These are phyloP conservation scores for Acanthopleura granulata DNA, from an alignment of 2,888 invertebrate species.

Conservation along the genomic window DNA sequence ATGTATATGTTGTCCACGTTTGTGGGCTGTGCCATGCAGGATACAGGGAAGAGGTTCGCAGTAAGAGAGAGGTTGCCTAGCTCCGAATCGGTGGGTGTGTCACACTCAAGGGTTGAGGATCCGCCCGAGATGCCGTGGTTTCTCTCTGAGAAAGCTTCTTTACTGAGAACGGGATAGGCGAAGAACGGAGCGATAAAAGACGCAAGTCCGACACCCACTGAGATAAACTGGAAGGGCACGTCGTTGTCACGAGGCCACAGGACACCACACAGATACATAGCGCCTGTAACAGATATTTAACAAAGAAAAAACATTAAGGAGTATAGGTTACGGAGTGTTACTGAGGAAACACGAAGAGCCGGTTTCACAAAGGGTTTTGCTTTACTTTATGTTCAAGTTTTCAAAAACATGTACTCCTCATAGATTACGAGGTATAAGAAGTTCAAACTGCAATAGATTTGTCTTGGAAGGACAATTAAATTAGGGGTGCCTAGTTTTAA, in stretches of 20 bases:
- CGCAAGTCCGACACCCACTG: conserved; percentile 1
- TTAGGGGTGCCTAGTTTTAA: too few species aligned
- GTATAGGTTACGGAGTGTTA: too few species aligned
- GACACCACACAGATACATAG: not conserved
- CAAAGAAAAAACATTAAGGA: too few species aligned
- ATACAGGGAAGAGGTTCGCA: not conserved
- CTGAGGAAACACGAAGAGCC: too few species aligned
- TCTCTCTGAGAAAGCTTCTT: not conserved
- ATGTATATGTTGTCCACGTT: not conserved
- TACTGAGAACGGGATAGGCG: not conserved
- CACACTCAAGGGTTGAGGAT: not conserved
- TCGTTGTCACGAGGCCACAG: conserved; percentile 12
- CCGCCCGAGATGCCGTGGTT: not conserved
- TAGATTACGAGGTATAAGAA: too few species aligned
- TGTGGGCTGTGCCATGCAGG: not conserved
- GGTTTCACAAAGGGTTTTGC: too few species aligned
- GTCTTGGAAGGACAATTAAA: too few species aligned
- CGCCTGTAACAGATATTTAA: not conserved
- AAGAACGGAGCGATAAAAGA: conserved; percentile 13
- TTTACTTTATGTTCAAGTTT: too few species aligned
- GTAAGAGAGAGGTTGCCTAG: not conserved
- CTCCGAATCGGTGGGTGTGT: not conserved
- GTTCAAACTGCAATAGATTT: too few species aligned
- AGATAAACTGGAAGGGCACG: conserved; percentile 18
- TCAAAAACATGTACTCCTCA: too few species aligned